Base-by-base conservation (phyloP, 1,140 invertebrate species). In the Ostrea edulis region DNA sequence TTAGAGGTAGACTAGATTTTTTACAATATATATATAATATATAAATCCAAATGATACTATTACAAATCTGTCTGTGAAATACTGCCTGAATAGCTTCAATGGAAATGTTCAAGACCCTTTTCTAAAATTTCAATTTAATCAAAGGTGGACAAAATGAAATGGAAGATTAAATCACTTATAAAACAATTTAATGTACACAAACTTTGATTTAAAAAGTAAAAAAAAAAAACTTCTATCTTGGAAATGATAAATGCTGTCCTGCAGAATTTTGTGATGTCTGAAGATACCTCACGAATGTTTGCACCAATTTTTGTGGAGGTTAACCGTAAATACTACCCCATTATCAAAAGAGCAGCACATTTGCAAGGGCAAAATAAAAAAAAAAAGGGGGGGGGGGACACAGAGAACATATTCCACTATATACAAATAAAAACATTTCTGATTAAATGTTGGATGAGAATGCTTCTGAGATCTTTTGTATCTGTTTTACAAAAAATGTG, bases 1-100 rank as follows among this genome's bases (percentile, higher is more conserved):
- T 77, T 77, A 77, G 68, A 77, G 68, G 68, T 77, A 77, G 68
- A 77, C 68, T 77, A 77, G 68, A 77, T 77, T 77, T 77, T 77
- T 77, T 77, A 77, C 68, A 77, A 77, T 77, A 77, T 35, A 77
- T 77, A 77, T 77, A 77, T 77, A 35, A 77, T 77, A 77, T 77
- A 77, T 77, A 25, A 44, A 77, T 77, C 68, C 68, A 77, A 77
- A 77, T 77, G 68, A 77, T 77, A 25, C 68, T 77, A 77, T 77
- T 35, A 77, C 29, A 77, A 77, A 25, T 77, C 29, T 22, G 68
- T 77, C 25, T 77, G 68, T 77, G 68, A 77, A 71, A 77, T 77
- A 77, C 68, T 77, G 68, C 29, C 68, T 77, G 68, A 77, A 77
- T 77, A 29, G 68, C 68, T 77, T 77, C 68, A 77, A 77, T 77